phyloP scores from a whole-genome alignment of 2,113 vertebrate genomes.

The Capreolus pygargus region DNA sequence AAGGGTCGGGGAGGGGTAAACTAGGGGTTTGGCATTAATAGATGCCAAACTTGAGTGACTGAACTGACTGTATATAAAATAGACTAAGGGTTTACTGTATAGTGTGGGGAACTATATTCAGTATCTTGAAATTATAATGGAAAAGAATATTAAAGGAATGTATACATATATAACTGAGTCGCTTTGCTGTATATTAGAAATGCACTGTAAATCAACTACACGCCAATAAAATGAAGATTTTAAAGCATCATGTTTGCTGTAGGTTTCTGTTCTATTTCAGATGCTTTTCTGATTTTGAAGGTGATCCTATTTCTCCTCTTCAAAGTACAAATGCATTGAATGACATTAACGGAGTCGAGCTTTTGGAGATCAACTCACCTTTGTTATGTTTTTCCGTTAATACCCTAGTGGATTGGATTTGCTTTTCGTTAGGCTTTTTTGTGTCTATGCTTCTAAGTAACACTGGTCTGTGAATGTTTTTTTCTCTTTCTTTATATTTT shows the following conservation, averaged over 20 bases:
- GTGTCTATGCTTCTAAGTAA: not conserved
- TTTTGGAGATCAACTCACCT: not conserved
- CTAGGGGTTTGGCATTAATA: not conserved
- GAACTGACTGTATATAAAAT: not conserved
- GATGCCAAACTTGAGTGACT: not conserved
- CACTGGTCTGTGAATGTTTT: not conserved
- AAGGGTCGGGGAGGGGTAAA: not conserved
- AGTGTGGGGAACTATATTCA: not conserved
- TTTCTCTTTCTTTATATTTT: not conserved
- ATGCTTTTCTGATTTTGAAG: not conserved
- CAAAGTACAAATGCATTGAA: not conserved
- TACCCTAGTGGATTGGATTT: not conserved
- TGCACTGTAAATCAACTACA: too few species aligned
- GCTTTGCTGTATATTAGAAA: not conserved
- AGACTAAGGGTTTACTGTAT: not conserved
- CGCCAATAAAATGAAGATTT: not conserved
- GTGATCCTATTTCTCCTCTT: not conserved
- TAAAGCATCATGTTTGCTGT: not conserved
- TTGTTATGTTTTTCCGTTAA: not conserved
- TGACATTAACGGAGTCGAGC: rapidly evolving
- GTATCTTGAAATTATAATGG: not conserved
- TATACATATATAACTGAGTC: not conserved
- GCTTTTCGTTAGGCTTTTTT: not conserved
- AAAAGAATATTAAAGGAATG: not conserved
- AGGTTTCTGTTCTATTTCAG: not conserved